Evolutionary conservation across 1,140 invertebrate genomes (phyloP), one percentile per base, ranked within the genome.

Genomic region (Chironomus striatipennis): DNA sequence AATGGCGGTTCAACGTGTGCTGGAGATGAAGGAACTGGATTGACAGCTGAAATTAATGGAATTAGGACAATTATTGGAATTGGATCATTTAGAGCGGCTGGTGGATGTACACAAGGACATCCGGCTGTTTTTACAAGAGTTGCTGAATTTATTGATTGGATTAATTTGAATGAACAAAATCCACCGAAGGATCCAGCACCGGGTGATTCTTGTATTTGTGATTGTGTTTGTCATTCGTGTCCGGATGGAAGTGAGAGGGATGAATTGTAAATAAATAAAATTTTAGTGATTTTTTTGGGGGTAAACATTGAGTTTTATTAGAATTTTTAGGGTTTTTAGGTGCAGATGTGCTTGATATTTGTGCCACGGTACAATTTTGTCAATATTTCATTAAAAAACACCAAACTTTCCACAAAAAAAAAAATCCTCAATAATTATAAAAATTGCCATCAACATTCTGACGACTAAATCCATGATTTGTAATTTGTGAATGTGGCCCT

Each of bases 381-480:
- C n/a, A n/a, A n/a, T n/a, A n/a, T n/a, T n/a, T n/a, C n/a, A n/a
- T n/a, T n/a, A n/a, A n/a, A n/a, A n/a, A n/a, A n/a, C n/a, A n/a
- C n/a, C n/a, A n/a, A n/a, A n/a, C n/a, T n/a, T n/a, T n/a, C n/a
- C n/a, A n/a, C n/a, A n/a, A n/a, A n/a, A n/a, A n/a, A n/a, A n/a
- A n/a, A n/a, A n/a, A n/a, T n/a, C n/a, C n/a, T n/a, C n/a, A 85
- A 77, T 85, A 85, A 75, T 87, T 87, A 81, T 87, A 88, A 42
- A 87, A 84, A 43, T 85, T 87, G 76, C 88, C 88, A 77, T 88
- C 88, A 9, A 85, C 85, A 7, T 86, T 84, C 78, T 90, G 87
- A 77, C 88, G 84, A 43, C 87, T 88, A 79, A 87, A 90, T 12
- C 88, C 88, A 75, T 87, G 88, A 78, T 89, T 89, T 1, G 88